A percentile compares a stretch with the other conserved stretches of the same genome.
phyloP scores from a whole-genome alignment of 1,140 invertebrate species.

The Alviniconcha marisindica region DNA sequence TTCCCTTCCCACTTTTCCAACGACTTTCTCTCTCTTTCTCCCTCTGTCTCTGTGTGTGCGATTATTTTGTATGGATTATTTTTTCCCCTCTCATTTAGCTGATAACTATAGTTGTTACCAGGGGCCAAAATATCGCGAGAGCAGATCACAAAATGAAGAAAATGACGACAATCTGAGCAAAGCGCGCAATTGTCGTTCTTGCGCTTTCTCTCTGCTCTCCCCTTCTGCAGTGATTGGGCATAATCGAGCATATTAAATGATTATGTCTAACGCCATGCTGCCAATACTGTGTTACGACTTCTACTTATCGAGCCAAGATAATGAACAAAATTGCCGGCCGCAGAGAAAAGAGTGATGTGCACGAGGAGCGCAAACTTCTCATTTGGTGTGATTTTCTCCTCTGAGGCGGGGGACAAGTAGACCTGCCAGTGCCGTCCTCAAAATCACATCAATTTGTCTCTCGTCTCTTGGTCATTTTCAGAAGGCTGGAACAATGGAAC shows the following conservation, averaged over 20 bases:
- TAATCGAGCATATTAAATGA: conserved; percentile 44
- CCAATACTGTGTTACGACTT: conserved; percentile 15
- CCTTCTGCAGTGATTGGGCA: conserved; percentile 27
- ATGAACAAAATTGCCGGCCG: conserved; percentile 16
- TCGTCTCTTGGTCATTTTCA: too few relatives aligned
- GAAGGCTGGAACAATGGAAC: too few relatives aligned
- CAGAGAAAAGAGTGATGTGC: neutral
- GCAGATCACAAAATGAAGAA: neutral
- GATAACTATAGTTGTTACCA: conserved; percentile 17
- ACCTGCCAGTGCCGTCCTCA: neutral
- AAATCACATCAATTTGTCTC: neutral
- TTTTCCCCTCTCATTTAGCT: conserved; percentile 31
- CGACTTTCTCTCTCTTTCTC: conserved; percentile 10
- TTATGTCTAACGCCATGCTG: conserved; percentile 33
- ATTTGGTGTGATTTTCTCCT: neutral
- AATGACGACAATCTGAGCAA: conserved; percentile 28
- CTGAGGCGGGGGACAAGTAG: neutral
- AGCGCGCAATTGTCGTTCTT: neutral
- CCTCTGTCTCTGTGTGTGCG: neutral
- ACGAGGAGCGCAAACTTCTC: neutral
- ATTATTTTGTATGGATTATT: conserved; percentile 38
- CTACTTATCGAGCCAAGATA: conserved; percentile 25
- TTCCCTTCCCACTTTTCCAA: conserved; percentile 30
- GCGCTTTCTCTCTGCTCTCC: neutral
- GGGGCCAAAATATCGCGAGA: conserved; percentile 1